A percentile compares a stretch with the other conserved stretches of the same genome.
These are phyloP conservation scores for Coremacera marginata DNA, from an alignment of 2,888 invertebrate species.

Conservation along the genomic window DNA sequence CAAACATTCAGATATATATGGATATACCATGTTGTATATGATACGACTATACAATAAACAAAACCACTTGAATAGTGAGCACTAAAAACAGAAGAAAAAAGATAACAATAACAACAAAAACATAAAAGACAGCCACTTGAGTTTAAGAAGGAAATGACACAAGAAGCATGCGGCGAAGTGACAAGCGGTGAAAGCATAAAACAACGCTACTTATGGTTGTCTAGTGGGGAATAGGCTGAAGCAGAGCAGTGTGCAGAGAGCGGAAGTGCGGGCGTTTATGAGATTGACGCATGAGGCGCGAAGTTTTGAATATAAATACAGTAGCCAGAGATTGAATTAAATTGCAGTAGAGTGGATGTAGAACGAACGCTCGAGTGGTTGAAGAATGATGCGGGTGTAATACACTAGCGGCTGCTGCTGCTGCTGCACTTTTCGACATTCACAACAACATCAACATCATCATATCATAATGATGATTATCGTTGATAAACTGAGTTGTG, in stretches of 20 bases:
- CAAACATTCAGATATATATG: not conserved
- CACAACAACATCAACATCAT: no score
- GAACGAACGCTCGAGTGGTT: not conserved
- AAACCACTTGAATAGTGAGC: not conserved
- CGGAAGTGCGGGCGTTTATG: not conserved
- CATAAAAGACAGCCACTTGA: constrained; percentile 2
- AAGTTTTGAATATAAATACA: constrained; percentile 3
- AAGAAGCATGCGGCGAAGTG: not conserved
- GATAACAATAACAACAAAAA: constrained; percentile 1
- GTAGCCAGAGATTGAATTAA: not conserved
- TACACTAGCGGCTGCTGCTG: not conserved
- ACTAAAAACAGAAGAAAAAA: not conserved
- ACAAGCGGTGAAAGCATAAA: not conserved
- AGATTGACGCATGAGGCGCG: constrained; percentile 7
- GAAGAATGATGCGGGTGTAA: not conserved
- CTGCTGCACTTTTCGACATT: not conserved
- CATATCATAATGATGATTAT: no score
- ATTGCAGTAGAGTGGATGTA: not conserved
- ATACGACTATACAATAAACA: not conserved
- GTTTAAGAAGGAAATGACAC: constrained; percentile 5
- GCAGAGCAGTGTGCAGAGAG: not conserved
- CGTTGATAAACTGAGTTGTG: no score
- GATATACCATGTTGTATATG: not conserved
- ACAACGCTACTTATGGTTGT: not conserved
- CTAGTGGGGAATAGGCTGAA: not conserved